phyloP scores from a whole-genome alignment of 2,797 vertebrate genomes.

The Malurus splendens region DNA sequence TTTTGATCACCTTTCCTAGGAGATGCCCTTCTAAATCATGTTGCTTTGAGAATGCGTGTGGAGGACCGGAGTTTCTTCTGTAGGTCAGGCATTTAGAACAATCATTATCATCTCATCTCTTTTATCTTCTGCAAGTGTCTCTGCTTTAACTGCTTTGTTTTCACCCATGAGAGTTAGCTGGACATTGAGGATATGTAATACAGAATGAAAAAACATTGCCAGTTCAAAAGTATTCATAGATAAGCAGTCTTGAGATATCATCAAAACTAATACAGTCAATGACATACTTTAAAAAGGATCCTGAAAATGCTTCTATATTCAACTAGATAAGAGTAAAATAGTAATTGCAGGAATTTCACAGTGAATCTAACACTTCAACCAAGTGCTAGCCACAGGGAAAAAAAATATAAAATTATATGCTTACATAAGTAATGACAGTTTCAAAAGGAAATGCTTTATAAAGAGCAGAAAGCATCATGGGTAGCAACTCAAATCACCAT shows the following conservation, averaged over 20 bases:
- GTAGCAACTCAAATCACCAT: constrained; percentile 35
- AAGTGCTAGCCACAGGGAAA: constrained; percentile 23
- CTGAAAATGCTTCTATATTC: constrained; percentile 15
- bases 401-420: constrained; percentile 27
- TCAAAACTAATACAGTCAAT: constrained; percentile 24
- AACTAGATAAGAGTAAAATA: constrained; percentile 31
- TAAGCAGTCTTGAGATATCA: constrained; percentile 40
- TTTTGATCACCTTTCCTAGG: not conserved
- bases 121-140: not conserved
- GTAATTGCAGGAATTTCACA: constrained; percentile 48
- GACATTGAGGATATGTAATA: not conserved
- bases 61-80: not conserved
- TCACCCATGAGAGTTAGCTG: not conserved
- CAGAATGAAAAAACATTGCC: not conserved
- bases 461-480: not conserved
- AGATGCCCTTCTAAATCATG: not conserved
- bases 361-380: constrained; percentile 11
- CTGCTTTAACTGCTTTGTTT: not conserved
- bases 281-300: constrained; percentile 1
- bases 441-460: constrained; percentile 35
- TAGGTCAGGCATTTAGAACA: not conserved
- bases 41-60: not conserved
- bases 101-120: not conserved
- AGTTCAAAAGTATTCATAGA: constrained; percentile 41
- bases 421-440: constrained; percentile 32